Percentiles rank a stretch among this genome's conserved stretches.
Evolutionary conservation across 2,888 invertebrate species (phyloP).

Genomic region (Xanthia icteritia): DNA sequence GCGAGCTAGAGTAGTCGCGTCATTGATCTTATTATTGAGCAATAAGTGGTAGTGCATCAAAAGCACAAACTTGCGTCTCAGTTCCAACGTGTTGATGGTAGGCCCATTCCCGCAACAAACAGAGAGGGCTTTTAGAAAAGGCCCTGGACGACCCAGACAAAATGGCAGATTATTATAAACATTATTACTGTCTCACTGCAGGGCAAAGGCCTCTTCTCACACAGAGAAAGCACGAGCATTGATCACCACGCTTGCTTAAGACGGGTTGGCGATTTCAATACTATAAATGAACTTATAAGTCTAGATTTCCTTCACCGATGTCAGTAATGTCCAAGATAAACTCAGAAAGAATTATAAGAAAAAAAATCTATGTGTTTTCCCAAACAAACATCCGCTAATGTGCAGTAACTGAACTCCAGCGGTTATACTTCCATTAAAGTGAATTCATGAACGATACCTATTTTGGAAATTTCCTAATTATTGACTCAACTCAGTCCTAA

Average conservation of each 20-base stretch:
- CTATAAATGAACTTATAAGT: not conserved
- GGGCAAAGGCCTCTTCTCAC: not conserved
- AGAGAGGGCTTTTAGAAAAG: not conserved
- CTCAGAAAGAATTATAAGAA: conserved; percentile 1
- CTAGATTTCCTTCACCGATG: not conserved
- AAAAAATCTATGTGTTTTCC: not conserved
- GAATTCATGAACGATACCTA: conserved; percentile 18
- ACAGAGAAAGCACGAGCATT: not conserved
- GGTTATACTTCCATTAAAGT: conserved; percentile 10
- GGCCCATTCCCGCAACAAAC: no score
- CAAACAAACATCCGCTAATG: conserved; percentile 7
- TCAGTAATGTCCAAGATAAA: conserved; percentile 1
- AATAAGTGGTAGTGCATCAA: no score
- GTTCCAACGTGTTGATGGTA: not conserved
- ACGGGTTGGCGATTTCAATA: not conserved
- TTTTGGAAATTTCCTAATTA: conserved; percentile 7
- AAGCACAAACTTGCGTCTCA: no score
- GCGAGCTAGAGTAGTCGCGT: no score
- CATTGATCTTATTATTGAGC: no score
- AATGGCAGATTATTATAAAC: not conserved
- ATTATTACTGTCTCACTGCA: not conserved
- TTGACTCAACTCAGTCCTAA: conserved; percentile 20
- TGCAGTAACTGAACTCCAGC: not conserved
- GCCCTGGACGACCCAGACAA: not conserved
- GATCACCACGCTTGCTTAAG: not conserved